phyloP scores from a whole-genome alignment of 2,113 vertebrate species.

The Chionomys nivalis region DNA sequence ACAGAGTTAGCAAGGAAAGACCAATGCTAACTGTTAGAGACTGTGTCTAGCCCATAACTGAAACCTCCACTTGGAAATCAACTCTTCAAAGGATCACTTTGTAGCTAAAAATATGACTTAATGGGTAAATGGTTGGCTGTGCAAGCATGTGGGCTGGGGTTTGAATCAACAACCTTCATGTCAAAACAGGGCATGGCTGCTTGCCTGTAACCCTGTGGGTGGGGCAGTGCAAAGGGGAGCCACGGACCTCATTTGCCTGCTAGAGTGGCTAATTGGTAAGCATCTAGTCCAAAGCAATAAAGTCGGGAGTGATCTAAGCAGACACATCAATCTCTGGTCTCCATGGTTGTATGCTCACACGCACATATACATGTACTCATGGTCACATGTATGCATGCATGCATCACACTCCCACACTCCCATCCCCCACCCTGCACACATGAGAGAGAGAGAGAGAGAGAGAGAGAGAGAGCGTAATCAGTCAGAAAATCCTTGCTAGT shows the following conservation, averaged over 20 bases:
- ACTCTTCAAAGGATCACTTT: neutral
- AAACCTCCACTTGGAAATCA: neutral
- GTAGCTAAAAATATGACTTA: no score
- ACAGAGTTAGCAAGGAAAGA: neutral
- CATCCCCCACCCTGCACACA: neutral
- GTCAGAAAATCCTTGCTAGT: conserved; percentile 63
- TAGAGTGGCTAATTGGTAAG: neutral
- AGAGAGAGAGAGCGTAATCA: neutral
- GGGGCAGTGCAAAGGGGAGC: neutral
- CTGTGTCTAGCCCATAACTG: neutral
- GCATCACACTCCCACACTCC: neutral
- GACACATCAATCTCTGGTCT: no score
- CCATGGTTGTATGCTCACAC: no score
- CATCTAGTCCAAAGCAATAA: neutral
- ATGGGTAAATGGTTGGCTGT: neutral
- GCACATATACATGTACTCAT: neutral
- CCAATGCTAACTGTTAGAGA: neutral
- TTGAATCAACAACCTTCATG: neutral
- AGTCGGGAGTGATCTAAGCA: neutral
- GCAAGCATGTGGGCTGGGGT: neutral
- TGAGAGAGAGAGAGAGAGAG: neutral
- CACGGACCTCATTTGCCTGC: neutral
- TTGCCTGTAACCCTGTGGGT: neutral
- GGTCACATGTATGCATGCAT: no score
- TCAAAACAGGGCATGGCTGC: neutral